Conservation (phyloP, 1,140 invertebrate genomes). For the Hylaeus anthracinus region DNA sequence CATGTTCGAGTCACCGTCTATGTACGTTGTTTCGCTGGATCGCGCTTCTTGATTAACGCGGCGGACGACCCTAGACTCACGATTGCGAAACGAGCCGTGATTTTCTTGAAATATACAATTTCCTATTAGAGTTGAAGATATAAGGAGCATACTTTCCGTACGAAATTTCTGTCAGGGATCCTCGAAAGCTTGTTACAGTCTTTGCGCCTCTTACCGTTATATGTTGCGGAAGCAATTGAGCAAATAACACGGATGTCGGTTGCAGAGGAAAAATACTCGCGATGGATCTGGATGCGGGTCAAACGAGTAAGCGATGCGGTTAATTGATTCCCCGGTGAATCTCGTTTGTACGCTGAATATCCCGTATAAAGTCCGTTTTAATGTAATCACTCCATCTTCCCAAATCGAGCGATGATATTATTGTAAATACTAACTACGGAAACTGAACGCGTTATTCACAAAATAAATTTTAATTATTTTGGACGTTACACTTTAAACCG, state of each 20-base stretch:
- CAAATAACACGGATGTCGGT: neutral
- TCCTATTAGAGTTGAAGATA: too few species aligned
- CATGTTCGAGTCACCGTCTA: neutral
- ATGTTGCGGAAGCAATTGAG: neutral
- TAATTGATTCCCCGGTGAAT: conserved; percentile 2
- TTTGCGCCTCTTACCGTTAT: neutral
- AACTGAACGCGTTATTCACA: too few species aligned
- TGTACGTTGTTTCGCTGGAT: neutral
- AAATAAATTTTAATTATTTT: too few species aligned
- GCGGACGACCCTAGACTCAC: neutral
- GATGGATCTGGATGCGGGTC: neutral
- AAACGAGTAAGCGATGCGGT: neutral
- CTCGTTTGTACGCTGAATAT: neutral
- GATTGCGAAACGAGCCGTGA: too few species aligned
- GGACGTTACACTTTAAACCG: neutral
- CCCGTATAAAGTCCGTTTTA: conserved; percentile 3
- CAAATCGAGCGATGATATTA: too few species aligned
- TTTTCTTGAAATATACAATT: too few species aligned
- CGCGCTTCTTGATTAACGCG: neutral
- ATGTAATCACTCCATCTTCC: neutral
- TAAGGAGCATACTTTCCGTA: neutral
- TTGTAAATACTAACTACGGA: too few species aligned
- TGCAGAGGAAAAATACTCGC: neutral
- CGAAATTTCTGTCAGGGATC: too few species aligned
- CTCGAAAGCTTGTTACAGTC: too few species aligned